Conservation (phyloP, 2,888 invertebrate genomes). For the Oscheius myriophilus region DNA sequence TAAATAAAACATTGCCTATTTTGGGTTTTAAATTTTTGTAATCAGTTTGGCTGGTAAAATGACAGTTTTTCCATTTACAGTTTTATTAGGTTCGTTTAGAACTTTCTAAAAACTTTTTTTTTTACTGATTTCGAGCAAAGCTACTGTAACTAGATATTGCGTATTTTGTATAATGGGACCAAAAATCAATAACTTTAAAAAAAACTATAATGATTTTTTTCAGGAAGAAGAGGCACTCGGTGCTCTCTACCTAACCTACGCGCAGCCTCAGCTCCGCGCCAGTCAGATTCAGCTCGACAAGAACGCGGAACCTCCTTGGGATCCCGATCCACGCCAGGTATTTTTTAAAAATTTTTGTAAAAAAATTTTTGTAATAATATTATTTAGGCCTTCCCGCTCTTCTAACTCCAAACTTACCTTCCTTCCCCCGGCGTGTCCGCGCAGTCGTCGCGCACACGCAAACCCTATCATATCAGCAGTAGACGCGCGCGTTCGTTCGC, state of each 20-base stretch:
- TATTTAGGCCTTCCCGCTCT: constrained; percentile 6
- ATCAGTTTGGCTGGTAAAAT: too few species aligned
- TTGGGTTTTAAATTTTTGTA: too few species aligned
- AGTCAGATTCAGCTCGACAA: constrained; percentile 55
- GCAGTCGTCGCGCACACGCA: constrained; percentile 19
- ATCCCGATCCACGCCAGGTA: constrained; percentile 54
- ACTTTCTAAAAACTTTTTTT: too few species aligned
- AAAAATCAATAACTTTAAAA: too few species aligned
- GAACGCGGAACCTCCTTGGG: constrained; percentile 63
- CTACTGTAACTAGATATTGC: too few species aligned
- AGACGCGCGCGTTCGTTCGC: constrained; percentile 28
- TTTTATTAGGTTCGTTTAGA: too few species aligned
- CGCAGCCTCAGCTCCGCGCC: constrained; percentile 48
- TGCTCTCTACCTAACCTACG: constrained; percentile 26
- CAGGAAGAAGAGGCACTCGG: constrained; percentile 23
- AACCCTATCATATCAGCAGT: constrained; percentile 18
- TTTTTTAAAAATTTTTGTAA: background rate
- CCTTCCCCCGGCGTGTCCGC: constrained; percentile 26
- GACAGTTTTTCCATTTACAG: too few species aligned
- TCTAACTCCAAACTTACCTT: background rate
- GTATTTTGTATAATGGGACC: too few species aligned
- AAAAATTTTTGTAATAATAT: background rate
- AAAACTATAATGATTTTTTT: background rate
- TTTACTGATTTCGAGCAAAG: too few species aligned
- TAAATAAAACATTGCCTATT: too few species aligned